phyloP scores from a whole-genome alignment of 2,888 invertebrate genomes.

The Merodon equestris region DNA sequence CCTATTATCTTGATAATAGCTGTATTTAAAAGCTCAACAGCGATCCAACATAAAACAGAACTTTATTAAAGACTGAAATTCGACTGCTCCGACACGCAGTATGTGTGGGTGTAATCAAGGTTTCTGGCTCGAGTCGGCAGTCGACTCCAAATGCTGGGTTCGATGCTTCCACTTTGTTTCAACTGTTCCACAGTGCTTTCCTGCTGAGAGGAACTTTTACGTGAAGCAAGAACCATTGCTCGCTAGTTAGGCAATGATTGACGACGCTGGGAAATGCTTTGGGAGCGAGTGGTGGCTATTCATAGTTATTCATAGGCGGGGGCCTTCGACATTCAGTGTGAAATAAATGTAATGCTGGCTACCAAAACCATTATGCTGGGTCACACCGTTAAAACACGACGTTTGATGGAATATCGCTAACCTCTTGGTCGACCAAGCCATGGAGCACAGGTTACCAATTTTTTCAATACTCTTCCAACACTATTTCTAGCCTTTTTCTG shows the following conservation, averaged over 20 bases:
- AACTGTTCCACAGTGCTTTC: no score
- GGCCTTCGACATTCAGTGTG: background rate
- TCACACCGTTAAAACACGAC: background rate
- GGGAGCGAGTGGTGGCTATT: background rate
- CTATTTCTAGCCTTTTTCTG: no score
- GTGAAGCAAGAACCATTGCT: conserved; percentile 34
- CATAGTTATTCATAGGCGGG: background rate
- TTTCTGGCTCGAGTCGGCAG: conserved; percentile 42
- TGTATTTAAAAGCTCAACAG: conserved; percentile 25
- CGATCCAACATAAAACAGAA: conserved; percentile 64
- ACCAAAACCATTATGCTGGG: background rate
- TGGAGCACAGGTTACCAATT: background rate
- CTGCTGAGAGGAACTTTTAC: conserved; percentile 10
- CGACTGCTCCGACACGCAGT: conserved; percentile 56
- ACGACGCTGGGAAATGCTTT: conserved; percentile 24
- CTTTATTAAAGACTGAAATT: conserved; percentile 66
- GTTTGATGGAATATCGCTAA: background rate
- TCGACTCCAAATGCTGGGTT: background rate
- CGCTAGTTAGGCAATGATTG: conserved; percentile 43
- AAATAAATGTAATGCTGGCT: background rate
- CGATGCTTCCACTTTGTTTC: conserved; percentile 9
- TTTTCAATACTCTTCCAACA: background rate
- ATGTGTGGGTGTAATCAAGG: conserved; percentile 62
- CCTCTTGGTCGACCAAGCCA: background rate
- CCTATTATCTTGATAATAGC: conserved; percentile 16